These are phyloP conservation scores for Acanthopagrus latus DNA, from an alignment of 2,797 vertebrate species.

Conservation along the genomic window DNA sequence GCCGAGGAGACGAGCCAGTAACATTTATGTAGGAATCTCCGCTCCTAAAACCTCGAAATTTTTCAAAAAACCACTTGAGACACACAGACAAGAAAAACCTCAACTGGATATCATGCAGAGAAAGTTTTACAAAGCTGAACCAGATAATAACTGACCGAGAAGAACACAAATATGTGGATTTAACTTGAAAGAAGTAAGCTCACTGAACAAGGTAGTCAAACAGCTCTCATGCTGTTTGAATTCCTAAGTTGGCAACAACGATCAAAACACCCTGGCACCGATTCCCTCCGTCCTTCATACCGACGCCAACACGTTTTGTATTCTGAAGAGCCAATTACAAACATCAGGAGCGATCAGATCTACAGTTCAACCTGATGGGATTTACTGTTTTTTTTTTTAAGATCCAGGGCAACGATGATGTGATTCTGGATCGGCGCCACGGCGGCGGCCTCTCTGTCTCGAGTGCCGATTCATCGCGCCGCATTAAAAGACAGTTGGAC, in stretches of 20 bases:
- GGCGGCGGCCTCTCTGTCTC: background rate
- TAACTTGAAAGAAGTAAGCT: background rate
- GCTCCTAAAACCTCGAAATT: background rate
- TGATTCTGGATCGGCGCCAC: slow-evolving; percentile 38
- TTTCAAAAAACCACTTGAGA: slow-evolving; percentile 37
- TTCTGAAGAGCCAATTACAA: slow-evolving; percentile 22
- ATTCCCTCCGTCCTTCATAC: background rate
- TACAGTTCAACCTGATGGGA: slow-evolving; percentile 20
- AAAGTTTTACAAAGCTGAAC: background rate
- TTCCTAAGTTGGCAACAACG: background rate
- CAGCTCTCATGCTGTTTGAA: background rate
- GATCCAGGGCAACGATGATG: slow-evolving; percentile 17
- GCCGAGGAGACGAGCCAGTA: slow-evolving; percentile 18
- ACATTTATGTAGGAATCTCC: background rate
- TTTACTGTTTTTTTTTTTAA: slow-evolving; percentile 19
- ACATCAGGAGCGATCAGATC: slow-evolving; percentile 35
- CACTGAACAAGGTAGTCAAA: background rate
- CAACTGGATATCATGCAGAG: slow-evolving; percentile 56
- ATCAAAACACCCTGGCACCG: slow-evolving; percentile 8
- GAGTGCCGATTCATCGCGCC: slow-evolving; percentile 37
- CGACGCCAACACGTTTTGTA: background rate
- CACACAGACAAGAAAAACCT: slow-evolving; percentile 30
- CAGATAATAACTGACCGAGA: background rate
- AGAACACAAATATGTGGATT: background rate
- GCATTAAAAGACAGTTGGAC: slow-evolving; percentile 36